Conservation (phyloP, 2,888 invertebrate species). For the Fragum fragum region DNA sequence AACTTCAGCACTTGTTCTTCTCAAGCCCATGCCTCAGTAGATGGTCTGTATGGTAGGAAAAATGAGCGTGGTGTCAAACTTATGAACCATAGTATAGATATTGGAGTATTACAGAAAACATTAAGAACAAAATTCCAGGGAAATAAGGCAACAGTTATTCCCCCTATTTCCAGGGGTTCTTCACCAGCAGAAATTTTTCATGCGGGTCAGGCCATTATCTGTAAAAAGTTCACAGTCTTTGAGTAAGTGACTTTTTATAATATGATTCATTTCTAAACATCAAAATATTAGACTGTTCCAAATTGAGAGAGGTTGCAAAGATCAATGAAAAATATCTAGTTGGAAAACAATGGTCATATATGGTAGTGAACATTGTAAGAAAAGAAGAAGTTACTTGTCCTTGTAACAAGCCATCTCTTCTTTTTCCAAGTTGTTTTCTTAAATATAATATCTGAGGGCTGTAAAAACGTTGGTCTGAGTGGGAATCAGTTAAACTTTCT, state of each 20-base stretch:
- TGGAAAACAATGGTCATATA: no score
- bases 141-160: background rate
- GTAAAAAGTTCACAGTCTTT: conserved; percentile 14
- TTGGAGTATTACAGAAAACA: conserved; percentile 4
- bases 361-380: no score
- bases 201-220: background rate
- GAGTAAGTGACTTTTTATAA: background rate
- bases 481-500: no score
- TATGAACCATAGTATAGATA: conserved; percentile 1
- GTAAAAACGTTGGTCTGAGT: no score
- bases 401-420: no score
- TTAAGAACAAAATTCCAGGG: background rate
- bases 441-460: no score
- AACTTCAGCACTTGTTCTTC: background rate
- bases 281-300: no score
- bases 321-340: no score
- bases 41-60: background rate
- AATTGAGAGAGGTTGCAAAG: no score
- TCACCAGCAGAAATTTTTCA: background rate
- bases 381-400: no score
- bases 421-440: no score
- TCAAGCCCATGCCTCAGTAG: background rate
- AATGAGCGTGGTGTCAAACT: background rate
- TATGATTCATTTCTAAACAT: no score
- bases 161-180: background rate